phyloP scores from a whole-genome alignment of 2,888 invertebrate genomes.

The Mesorhabditis sp. region DNA sequence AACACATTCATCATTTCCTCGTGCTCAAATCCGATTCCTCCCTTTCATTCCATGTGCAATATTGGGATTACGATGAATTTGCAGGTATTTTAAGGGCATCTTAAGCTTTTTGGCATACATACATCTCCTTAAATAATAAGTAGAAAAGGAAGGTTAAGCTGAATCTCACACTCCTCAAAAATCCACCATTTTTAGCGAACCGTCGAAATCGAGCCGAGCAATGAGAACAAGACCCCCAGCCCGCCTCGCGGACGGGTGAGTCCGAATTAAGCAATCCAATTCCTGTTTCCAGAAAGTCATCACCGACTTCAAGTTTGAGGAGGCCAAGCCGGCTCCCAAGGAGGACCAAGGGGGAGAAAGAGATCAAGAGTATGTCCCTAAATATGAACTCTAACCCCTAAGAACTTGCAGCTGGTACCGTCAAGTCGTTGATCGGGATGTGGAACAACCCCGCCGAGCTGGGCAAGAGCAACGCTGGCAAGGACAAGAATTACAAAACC shows the following conservation, averaged over 20 bases:
- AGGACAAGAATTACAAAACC: not conserved
- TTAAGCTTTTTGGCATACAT: no score
- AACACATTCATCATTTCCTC: no score
- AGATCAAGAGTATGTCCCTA: not conserved
- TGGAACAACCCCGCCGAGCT: conserved; percentile 3
- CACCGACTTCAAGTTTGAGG: conserved; percentile 4
- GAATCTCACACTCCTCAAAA: no score
- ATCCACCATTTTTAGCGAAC: no score
- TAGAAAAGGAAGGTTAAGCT: no score
- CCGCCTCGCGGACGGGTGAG: not conserved
- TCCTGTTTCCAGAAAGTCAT: not conserved
- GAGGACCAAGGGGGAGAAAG: conserved; percentile 1
- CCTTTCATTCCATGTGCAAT: no score
- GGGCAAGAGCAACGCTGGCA: not conserved
- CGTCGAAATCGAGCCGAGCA: not conserved
- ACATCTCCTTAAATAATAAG: no score
- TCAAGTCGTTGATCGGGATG: not conserved
- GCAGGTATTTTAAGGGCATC: no score
- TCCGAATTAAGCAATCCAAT: not conserved
- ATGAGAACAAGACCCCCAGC: conserved; percentile 2
- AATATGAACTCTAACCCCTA: not conserved
- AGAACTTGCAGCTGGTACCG: not conserved
- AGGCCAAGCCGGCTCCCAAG: not conserved
- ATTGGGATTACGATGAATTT: no score
- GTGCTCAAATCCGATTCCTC: no score